A percentile compares a stretch with the other conserved stretches of the same genome.
Evolutionary conservation across 2,113 vertebrate genomes (phyloP).

Genomic region (Dasypus novemcinctus): DNA sequence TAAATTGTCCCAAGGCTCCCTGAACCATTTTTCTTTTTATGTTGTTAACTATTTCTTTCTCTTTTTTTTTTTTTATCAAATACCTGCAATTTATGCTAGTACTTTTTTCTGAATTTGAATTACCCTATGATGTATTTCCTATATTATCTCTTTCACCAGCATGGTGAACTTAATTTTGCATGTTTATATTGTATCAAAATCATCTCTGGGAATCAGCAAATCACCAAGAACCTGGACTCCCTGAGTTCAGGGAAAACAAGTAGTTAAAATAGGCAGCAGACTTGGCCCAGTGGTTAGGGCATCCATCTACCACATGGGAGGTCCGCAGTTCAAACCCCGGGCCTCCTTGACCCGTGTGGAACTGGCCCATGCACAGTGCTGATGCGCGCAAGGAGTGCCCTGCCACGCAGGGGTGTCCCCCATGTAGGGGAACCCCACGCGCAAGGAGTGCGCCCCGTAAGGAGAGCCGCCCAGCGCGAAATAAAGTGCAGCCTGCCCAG

Average conservation of each 20-base stretch:
- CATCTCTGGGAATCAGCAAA: background rate
- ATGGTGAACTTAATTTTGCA: background rate
- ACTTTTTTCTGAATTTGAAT: background rate
- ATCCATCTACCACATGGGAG: too few relatives aligned
- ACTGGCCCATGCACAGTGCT: too few relatives aligned
- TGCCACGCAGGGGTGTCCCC: too few relatives aligned
- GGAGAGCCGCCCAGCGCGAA: too few relatives aligned
- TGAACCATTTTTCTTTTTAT: background rate
- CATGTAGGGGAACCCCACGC: too few relatives aligned
- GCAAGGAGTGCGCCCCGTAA: too few relatives aligned
- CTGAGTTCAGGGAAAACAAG: background rate
- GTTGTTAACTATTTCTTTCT: background rate
- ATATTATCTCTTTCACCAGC: background rate
- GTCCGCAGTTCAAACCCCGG: too few relatives aligned
- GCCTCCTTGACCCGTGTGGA: too few relatives aligned
- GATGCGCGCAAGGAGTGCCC: too few relatives aligned
- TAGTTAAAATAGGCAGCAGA: too few relatives aligned
- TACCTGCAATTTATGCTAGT: background rate
- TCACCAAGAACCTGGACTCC: background rate
- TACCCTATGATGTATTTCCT: background rate
- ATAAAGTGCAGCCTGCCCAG: too few relatives aligned
- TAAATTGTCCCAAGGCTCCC: background rate
- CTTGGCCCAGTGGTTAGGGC: too few relatives aligned
- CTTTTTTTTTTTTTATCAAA: background rate
- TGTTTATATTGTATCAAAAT: background rate